phyloP scores from a whole-genome alignment of 2,888 invertebrate genomes.

The Cheilosia pagana region DNA sequence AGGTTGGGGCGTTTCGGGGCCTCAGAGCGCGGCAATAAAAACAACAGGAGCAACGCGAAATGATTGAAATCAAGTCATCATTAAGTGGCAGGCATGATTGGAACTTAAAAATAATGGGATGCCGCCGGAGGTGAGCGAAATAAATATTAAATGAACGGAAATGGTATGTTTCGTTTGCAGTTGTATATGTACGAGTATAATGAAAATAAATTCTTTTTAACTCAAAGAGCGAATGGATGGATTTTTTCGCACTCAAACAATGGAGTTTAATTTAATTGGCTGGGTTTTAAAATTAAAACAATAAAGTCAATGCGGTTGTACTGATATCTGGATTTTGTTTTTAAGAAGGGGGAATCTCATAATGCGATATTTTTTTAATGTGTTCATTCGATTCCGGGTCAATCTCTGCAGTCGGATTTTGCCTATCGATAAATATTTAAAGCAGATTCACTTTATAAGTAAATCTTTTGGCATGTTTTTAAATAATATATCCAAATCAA shows the following conservation, averaged over 20 bases:
- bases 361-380: neutral
- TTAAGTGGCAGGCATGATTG: conserved; percentile 16
- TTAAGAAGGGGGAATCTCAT: neutral
- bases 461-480: too few species aligned
- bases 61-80: conserved; percentile 43
- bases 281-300: neutral
- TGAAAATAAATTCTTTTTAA: neutral
- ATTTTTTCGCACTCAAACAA: neutral
- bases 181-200: neutral
- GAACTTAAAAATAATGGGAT: neutral
- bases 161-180: neutral
- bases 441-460: too few species aligned
- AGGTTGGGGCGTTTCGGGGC: neutral
- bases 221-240: neutral
- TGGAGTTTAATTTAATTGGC: neutral
- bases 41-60: conserved; percentile 8
- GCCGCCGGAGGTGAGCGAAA: neutral
- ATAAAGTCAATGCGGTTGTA: neutral
- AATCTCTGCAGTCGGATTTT: too few species aligned
- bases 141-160: conserved; percentile 1
- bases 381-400: too few species aligned
- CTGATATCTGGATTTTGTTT: neutral
- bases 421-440: too few species aligned
- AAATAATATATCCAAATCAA: too few species aligned
- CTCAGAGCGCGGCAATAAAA: neutral